Percentiles rank a stretch among this genome's conserved stretches.
Evolutionary conservation across 2,797 vertebrate species (phyloP).

Genomic region (Alcedo quadribrachys): DNA sequence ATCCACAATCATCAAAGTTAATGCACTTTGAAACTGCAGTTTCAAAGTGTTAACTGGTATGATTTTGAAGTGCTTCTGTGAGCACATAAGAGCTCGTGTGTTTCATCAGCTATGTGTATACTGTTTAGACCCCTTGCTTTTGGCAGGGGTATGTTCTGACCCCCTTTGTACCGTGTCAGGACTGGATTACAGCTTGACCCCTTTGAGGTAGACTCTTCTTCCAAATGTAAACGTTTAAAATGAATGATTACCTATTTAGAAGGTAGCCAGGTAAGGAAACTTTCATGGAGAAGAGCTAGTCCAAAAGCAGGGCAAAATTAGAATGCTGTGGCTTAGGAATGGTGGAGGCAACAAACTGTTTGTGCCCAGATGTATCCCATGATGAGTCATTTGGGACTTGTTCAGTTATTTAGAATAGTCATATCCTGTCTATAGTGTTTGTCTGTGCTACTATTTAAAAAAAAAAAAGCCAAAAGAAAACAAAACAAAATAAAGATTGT

Average conservation of each 20-base stretch:
- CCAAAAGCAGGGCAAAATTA: not conserved
- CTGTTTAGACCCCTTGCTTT: not conserved
- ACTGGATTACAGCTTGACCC: not conserved
- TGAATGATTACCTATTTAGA: not conserved
- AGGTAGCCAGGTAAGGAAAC: not conserved
- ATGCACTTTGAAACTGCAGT: not conserved
- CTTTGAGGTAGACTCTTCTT: not conserved
- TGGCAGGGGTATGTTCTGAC: not conserved
- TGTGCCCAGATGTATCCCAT: not conserved
- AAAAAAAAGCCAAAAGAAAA: not conserved
- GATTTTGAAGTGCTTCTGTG: not conserved
- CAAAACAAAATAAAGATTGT: not conserved
- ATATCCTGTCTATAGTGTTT: not conserved
- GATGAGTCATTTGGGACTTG: not conserved
- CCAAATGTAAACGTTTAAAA: not conserved
- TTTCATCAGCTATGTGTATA: not conserved
- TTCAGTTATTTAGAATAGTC: not conserved
- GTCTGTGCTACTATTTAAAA: not conserved
- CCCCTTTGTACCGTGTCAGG: not conserved
- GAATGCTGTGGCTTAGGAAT: not conserved
- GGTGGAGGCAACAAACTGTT: not conserved
- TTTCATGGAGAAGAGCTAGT: not conserved
- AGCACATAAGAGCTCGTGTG: not conserved
- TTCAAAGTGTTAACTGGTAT: not conserved
- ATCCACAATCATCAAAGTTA: not conserved